phyloP scores from a whole-genome alignment of 2,888 invertebrate genomes.

The Athrips mouffetella region DNA sequence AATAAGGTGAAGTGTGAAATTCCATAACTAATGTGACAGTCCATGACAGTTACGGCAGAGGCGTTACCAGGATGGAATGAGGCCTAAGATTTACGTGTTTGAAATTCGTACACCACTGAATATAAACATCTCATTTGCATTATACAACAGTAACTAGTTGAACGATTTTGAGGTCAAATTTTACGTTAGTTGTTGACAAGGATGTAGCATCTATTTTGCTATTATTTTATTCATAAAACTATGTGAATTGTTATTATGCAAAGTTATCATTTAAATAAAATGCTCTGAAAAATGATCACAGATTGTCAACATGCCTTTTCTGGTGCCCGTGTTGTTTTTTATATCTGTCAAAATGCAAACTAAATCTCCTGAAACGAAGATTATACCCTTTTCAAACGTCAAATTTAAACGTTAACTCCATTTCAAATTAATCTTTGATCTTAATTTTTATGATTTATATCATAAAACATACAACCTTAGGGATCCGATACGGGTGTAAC shows the following conservation, averaged over 20 bases:
- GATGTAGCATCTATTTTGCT: no score
- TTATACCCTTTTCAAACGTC: slow-evolving; percentile 42
- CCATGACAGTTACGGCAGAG: not conserved
- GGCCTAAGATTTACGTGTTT: not conserved
- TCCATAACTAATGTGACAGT: not conserved
- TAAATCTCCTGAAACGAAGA: slow-evolving; percentile 6
- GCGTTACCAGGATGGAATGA: not conserved
- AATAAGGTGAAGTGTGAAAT: not conserved
- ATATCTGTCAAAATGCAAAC: slow-evolving; percentile 4
- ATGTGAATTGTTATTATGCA: no score
- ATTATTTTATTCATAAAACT: no score
- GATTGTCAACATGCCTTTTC: not conserved
- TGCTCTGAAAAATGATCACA: no score
- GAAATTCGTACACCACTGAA: not conserved
- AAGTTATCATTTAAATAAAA: no score
- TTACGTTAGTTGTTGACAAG: no score
- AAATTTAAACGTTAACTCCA: slow-evolving; percentile 43
- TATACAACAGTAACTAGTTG: no score
- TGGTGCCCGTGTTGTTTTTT: not conserved
- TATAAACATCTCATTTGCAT: no score
- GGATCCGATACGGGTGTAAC: no score
- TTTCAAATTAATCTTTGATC: slow-evolving; percentile 20
- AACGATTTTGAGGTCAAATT: no score
- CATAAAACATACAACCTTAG: slow-evolving; percentile 1
- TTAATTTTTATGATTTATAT: not conserved